Conservation (phyloP, 1,140 invertebrate genomes). For the Psix sp. region DNA sequence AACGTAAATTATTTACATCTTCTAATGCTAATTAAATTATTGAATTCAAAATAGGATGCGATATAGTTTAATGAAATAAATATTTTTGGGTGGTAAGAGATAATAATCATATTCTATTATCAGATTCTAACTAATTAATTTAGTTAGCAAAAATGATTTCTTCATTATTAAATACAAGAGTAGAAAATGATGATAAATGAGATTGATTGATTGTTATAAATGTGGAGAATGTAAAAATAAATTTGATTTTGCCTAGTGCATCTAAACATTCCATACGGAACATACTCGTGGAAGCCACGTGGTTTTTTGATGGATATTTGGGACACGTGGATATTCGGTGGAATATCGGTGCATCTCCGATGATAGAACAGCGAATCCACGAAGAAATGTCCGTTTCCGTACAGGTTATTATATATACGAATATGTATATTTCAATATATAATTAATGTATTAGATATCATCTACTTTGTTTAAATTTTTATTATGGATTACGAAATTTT, state of each 20-base stretch:
- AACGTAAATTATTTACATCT: no score
- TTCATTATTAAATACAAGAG: no score
- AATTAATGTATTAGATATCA: slow-evolving; percentile 3
- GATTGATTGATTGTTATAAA: no score
- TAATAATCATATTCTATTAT: no score
- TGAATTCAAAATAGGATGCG: no score
- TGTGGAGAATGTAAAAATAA: not conserved
- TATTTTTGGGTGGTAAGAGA: no score
- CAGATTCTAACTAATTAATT: no score
- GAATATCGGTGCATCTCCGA: slow-evolving; percentile 42
- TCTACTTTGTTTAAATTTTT: not conserved
- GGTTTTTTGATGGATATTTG: slow-evolving; percentile 36
- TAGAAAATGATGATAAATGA: no score
- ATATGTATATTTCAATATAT: slow-evolving; percentile 28
- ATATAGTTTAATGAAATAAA: no score
- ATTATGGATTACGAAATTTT: not conserved
- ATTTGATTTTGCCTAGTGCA: slow-evolving; percentile 20
- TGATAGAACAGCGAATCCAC: slow-evolving; percentile 37
- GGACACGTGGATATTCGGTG: slow-evolving; percentile 43
- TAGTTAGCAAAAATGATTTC: no score
- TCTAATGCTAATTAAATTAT: no score
- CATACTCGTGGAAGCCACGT: slow-evolving; percentile 42
- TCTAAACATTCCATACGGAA: slow-evolving; percentile 35
- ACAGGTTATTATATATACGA: slow-evolving; percentile 37
- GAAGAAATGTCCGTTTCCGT: slow-evolving; percentile 36